A percentile compares a stretch with the other conserved stretches of the same genome.
Conservation (phyloP, 2,113 vertebrate genomes). For the Microcebus ravelobensis region DNA sequence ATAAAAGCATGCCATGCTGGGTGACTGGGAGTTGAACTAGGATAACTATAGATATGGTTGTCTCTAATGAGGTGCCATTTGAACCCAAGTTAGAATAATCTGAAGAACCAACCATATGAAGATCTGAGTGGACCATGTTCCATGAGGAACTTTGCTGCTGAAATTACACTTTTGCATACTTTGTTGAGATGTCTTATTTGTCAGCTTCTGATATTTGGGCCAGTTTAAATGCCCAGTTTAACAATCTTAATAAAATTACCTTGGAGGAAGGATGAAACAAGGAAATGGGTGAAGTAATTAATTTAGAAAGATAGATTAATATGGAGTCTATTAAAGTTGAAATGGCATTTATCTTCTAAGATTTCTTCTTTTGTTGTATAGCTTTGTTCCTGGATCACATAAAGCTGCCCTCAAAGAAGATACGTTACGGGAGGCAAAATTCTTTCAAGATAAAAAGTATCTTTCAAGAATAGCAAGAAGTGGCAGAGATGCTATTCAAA, state of each 20-base stretch:
- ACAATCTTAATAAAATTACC: background rate
- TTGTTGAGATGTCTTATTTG: background rate
- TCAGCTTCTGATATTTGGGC: background rate
- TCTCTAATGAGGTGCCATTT: background rate
- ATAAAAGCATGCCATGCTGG: background rate
- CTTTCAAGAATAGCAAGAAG: conserved; percentile 51
- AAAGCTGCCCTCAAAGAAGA: conserved; percentile 50
- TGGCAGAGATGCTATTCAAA: background rate
- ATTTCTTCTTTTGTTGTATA: conserved; percentile 28
- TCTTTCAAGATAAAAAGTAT: conserved; percentile 62
- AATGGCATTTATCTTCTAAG: background rate
- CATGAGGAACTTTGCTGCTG: background rate
- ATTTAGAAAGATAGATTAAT: background rate
- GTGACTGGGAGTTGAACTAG: background rate
- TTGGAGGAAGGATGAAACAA: background rate
- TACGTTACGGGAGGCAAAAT: background rate
- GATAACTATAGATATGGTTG: background rate
- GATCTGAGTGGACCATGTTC: background rate
- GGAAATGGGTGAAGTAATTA: background rate
- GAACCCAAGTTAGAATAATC: background rate
- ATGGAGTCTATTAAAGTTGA: background rate
- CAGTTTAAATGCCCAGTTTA: background rate
- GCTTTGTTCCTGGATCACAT: conserved; percentile 49
- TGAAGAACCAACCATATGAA: background rate
- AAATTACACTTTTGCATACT: background rate